Base-by-base conservation (phyloP, 2,113 vertebrate genomes). In the Saguinus imperator region DNA sequence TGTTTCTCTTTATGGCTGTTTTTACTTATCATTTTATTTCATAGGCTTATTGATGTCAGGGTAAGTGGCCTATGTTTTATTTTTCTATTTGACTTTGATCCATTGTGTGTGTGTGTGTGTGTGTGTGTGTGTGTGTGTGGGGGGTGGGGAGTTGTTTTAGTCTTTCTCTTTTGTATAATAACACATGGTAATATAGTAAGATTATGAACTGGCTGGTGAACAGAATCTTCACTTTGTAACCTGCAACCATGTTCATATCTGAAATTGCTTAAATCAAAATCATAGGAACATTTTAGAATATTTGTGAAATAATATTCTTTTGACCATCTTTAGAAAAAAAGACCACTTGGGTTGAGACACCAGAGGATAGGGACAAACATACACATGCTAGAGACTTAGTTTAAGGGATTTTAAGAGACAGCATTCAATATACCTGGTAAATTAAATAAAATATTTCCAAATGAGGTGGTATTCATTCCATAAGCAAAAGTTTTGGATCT, bases 31-130 rank as follows among this genome's bases (percentile, higher is more conserved):
- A 50, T 58, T 80, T 87, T 68, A 91, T 29, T 83, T 50, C 6
- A 73, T 68, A 35, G 25, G 11, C 5, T 86, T 55, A 48, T 66
- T 27, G 4, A 88, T 73, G 16, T 48, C 35, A 37, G 20, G 9
- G 20, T 4, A 73, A 37, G 18, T 64, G 17, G 7, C 35, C 25
- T 37, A n/a, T 27, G 25, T 68, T 75, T 88, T 72, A 21, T 72
- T 82, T 96, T n/a, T 3, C 35, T 77, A 27, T 87, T 91, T 84
- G 93, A 21, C 61, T 95, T 82, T 84, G 48, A 89, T 58, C 5
- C 35, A 61, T 70, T 3, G 5, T 45, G 40, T 81, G 9, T 37
- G 5, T 68, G 32, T 80, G 9, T 32, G 37, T 40, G 37, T 40
- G 37, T 40, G 37, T 40, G 37, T 40, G 37, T 40, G 37, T 40